Evolutionary conservation across 2,797 vertebrate species (phyloP).

Genomic region (Rhinophrynus dorsalis): DNA sequence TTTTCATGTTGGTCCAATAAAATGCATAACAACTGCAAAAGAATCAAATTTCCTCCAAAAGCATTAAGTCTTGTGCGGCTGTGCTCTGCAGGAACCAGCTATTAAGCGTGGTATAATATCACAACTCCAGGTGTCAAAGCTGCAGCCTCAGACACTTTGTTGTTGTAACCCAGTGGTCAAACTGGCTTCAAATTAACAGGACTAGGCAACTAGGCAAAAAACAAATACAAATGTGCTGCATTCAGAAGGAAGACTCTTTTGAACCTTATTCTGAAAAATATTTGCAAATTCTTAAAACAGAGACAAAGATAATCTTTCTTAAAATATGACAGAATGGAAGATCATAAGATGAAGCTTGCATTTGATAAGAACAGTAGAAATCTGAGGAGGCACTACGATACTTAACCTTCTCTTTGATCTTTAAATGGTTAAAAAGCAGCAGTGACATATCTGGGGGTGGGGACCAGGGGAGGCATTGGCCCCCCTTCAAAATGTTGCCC

Average conservation of each 20-base stretch:
- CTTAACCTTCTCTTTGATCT: too few relatives aligned
- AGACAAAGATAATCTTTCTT: too few relatives aligned
- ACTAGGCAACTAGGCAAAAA: neutral
- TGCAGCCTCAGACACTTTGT: conserved; percentile 12
- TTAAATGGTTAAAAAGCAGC: too few relatives aligned
- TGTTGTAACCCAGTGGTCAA: conserved; percentile 3
- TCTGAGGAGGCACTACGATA: too few relatives aligned
- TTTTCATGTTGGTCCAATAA: conserved; percentile 48
- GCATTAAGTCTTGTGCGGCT: conserved; percentile 37
- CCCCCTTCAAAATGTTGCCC: too few relatives aligned
- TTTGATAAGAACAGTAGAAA: too few relatives aligned
- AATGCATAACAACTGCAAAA: conserved; percentile 47
- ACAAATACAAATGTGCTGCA: neutral
- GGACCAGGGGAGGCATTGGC: too few relatives aligned
- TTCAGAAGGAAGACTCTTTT: neutral
- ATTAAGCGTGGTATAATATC: conserved; percentile 37
- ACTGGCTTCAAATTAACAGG: neutral
- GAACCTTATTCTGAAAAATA: neutral
- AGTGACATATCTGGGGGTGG: too few relatives aligned
- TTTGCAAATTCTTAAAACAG: too few relatives aligned
- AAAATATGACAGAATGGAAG: too few relatives aligned
- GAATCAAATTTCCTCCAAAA: conserved; percentile 45
- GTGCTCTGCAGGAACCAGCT: conserved; percentile 34
- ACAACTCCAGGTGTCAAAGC: conserved; percentile 45
- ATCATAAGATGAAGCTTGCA: too few relatives aligned